Evolutionary conservation across 2,797 vertebrate species (phyloP), one percentile per base, ranked within the genome.

Genomic region (Oophaga sylvatica): DNA sequence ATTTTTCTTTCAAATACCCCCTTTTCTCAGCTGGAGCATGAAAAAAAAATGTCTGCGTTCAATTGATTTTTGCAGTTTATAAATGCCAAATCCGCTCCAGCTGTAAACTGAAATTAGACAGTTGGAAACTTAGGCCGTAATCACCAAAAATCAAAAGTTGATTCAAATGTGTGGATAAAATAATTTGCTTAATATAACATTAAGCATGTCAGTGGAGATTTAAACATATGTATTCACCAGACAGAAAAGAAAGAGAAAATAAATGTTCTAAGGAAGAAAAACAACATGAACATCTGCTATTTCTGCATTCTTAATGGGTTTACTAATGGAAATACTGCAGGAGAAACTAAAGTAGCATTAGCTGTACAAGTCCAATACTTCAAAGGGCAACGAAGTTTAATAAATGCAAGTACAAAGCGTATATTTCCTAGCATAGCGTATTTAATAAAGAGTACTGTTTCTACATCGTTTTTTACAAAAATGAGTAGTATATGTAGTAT

Each of bases 271-370:
- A 22, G 10, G 22, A 48, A 48, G 73, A 76, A 76, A 76, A 76
- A 76, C 48, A 76, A 53, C 71, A 75, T 75, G 73, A 76, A 76
- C 73, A 75, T 75, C 71, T 75, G 71, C 71, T 75, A n/a, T 22
- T 41, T 53, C 20, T 22, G 71, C 71, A 53, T 48, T 20, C 71
- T 53, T 45, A 48, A 53, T 45, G 71, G 71, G 19, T n/a, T 76
- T 7, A 48, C 45, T 13, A 53, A 76, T 76, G 73, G 22, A 76
- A 76, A 76, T 53, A 6, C 1, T 22, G 41, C 22, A 76, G 73
- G 41, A 76, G 12, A 53, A 76, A 76, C 48, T 15, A 76, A 75
- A 12, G 45, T n/a, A n/a, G 12, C 45, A 53, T 5, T 48, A n/a
- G 73, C 71, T 48, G 19, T n/a, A 17, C 71, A 48, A 22, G 41